Percentiles rank a stretch among this genome's conserved stretches.
phyloP scores from a whole-genome alignment of 1,140 invertebrate genomes.

The Marisa cornuarietis region DNA sequence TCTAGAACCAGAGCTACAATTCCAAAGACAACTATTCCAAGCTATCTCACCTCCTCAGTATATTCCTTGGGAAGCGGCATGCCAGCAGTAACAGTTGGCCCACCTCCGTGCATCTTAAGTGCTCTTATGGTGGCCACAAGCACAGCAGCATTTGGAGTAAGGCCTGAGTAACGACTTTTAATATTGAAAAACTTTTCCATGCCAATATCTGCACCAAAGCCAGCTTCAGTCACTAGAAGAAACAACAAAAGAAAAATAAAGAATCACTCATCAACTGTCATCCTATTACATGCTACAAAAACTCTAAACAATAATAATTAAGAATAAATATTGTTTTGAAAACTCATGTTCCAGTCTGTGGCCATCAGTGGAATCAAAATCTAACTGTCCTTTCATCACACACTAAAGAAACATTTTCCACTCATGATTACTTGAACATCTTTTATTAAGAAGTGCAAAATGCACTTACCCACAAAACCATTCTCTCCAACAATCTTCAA shows the following conservation, averaged over 20 bases:
- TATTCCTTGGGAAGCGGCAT: constrained; percentile 86
- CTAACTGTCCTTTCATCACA: too few relatives aligned
- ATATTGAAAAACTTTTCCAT: constrained; percentile 99
- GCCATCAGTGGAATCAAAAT: too few relatives aligned
- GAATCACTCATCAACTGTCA: background rate
- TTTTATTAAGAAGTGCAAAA: background rate
- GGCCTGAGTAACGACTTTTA: constrained; percentile 91
- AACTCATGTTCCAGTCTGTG: too few relatives aligned
- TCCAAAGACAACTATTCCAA: background rate
- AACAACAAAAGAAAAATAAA: background rate
- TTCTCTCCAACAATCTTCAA: constrained; percentile 91
- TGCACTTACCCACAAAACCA: constrained; percentile 80
- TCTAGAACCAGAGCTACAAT: background rate
- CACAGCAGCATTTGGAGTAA: constrained; percentile 89
- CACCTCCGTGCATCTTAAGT: constrained; percentile 98
- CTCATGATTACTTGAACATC: too few relatives aligned
- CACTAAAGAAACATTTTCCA: too few relatives aligned
- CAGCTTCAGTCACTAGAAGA: constrained; percentile 87
- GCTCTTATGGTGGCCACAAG: constrained; percentile 93
- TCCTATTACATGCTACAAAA: background rate
- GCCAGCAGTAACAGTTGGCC: constrained; percentile 87
- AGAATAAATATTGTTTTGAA: background rate
- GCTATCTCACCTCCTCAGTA: constrained; percentile 70
- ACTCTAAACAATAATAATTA: background rate
- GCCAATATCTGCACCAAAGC: constrained; percentile 98